Evolutionary conservation across 2,797 vertebrate genomes (phyloP), one percentile per base, ranked within the genome.

Genomic region (Erpetoichthys calabaricus): DNA sequence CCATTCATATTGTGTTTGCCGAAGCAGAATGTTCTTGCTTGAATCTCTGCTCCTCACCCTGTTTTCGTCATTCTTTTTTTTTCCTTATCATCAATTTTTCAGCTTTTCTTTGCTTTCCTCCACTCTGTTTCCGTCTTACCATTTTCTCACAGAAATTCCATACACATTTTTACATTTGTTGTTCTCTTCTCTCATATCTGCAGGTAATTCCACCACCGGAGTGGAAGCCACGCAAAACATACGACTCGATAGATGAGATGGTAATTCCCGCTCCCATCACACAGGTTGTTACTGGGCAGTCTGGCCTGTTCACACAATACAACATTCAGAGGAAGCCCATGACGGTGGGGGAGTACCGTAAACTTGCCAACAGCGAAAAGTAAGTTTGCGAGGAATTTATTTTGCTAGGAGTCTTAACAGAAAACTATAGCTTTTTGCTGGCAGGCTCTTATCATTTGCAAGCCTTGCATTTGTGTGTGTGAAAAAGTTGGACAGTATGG

Each of bases 281-380:
- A 66, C 86, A 88, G 65, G 86, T 88, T 66, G 86, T 87, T 42
- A 88, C 86, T 0, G 86, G 86, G 0, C 86, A 88, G 73, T 97
- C 94, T 0, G 94, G 95, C 42, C 87, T 99, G 54, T 99, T 99
- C 67, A 99, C 95, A 1, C 95, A 98, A 73, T 99, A 99, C 75
- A 99, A 99, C 80, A 99, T 99, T 67, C 95, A 98, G 81, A 99
- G 65, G 79, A 88, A 88, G 55, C 76, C 84, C 3, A 85, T 86
- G 82, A 81, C 79, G 0, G 86, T 88, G 8, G 85, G 82, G 7
- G 84, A 87, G 10, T 88, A 88, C 63, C 78, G 83, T 1, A 82
- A 73, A 7, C 65, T 88, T 68, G 86, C 86, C 57, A 87, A 87
- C 55, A 85, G 83, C 0, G 83, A 88, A 68, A 87, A 88, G 85